Evolutionary conservation across 1,140 invertebrate species (phyloP).

Genomic region (Bombus affinis): DNA sequence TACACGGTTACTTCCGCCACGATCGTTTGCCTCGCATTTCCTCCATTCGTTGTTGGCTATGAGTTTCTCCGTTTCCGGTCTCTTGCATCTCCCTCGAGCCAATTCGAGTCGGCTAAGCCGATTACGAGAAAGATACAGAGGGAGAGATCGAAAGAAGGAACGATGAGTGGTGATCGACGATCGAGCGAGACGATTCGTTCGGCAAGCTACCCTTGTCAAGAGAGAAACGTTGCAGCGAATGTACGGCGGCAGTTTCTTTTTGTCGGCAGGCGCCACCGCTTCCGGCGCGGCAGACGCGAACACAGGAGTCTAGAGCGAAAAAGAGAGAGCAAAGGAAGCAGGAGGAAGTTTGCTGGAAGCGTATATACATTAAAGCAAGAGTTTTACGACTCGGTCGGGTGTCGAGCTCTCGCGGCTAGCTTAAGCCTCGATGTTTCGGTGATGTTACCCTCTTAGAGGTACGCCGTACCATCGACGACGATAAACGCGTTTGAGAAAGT

Average conservation of each 20-base stretch:
- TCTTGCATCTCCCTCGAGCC: not conserved
- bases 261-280: slow-evolving; percentile 38
- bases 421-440: not conserved
- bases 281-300: slow-evolving; percentile 42
- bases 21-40: not conserved
- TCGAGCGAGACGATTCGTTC: not conserved
- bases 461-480: not conserved
- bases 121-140: not conserved
- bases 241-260: slow-evolving; percentile 20
- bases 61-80: not conserved
- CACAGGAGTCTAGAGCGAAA: not conserved
- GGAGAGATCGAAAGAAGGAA: not conserved
- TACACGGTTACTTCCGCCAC: not conserved
- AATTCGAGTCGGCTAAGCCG: not conserved
- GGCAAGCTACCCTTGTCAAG: not conserved
- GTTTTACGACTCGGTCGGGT: slow-evolving; percentile 22
- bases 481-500: not conserved
- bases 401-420: slow-evolving; percentile 3
- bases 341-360: not conserved
- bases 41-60: not conserved
- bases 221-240: not conserved
- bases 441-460: not conserved
- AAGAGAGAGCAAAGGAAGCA: not conserved
- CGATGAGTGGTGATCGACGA: not conserved
- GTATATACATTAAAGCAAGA: not conserved